Evolutionary conservation across 2,113 vertebrate genomes (phyloP).

Genomic region (Erpornis zantholeuca): DNA sequence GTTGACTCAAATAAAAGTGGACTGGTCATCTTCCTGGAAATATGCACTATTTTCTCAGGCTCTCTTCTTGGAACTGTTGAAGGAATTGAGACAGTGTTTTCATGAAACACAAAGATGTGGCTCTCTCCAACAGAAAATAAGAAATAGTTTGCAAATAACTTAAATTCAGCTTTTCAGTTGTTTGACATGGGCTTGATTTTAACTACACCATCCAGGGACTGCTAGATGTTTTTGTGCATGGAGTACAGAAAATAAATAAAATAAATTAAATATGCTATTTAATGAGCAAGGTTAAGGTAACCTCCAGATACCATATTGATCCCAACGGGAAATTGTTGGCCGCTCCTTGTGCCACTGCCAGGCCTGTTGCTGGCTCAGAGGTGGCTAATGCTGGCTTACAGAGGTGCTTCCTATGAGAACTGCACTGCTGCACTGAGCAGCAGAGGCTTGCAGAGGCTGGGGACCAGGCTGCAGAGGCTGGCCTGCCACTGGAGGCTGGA

Average conservation of each 20-base stretch:
- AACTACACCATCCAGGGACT: not conserved
- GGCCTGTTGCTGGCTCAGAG: not conserved
- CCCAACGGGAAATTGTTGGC: accelerated
- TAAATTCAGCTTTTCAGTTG: not conserved
- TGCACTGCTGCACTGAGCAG: not conserved
- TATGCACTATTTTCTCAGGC: not conserved
- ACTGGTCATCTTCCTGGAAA: not conserved
- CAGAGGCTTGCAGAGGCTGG: not conserved
- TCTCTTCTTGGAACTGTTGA: not conserved
- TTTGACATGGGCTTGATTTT: not conserved
- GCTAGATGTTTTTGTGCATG: not conserved
- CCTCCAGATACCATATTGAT: not conserved
- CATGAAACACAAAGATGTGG: not conserved
- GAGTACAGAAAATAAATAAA: not conserved
- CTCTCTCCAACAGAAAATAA: not conserved
- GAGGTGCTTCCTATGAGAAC: not conserved
- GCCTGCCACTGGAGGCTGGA: not conserved
- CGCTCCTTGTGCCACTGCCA: not conserved
- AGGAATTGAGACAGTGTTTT: not conserved
- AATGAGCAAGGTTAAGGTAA: not conserved
- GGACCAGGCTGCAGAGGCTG: not conserved
- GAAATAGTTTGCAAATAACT: not conserved
- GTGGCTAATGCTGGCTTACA: not conserved
- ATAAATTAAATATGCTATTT: not conserved
- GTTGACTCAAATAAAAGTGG: not conserved